Evolutionary conservation across 2,888 invertebrate genomes (phyloP).

Genomic region (Epinotia brunnichana): DNA sequence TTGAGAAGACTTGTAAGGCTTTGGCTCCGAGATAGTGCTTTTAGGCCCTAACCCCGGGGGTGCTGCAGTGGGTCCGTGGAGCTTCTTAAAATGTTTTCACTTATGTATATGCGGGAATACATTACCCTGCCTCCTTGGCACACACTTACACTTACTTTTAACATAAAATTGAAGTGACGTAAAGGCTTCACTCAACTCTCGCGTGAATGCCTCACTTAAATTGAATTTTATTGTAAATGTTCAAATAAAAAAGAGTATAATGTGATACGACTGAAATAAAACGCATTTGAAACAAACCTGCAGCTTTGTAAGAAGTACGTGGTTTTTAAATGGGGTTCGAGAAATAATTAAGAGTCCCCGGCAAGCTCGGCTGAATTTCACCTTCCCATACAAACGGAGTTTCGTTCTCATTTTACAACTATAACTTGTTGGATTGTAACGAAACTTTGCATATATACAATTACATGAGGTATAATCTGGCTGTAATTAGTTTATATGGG

Average conservation of each 20-base stretch:
- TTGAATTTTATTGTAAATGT: constrained; percentile 77
- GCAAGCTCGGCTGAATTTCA: too few relatives aligned
- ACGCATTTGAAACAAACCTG: constrained; percentile 1
- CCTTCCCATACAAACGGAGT: too few relatives aligned
- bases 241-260: constrained; percentile 36
- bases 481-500: too few relatives aligned
- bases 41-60: constrained; percentile 84
- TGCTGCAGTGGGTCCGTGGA: constrained; percentile 82
- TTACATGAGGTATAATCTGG: too few relatives aligned
- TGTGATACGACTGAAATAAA: constrained; percentile 18
- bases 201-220: constrained; percentile 77
- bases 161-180: constrained; percentile 83
- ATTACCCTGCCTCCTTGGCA: constrained; percentile 80
- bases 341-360: background rate
- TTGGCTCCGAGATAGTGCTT: constrained; percentile 84
- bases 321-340: background rate
- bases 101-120: constrained; percentile 83
- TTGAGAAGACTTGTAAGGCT: constrained; percentile 84
- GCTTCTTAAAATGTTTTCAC: constrained; percentile 84
- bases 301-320: background rate
- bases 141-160: constrained; percentile 82
- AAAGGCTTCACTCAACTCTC: constrained; percentile 79
- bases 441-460: too few relatives aligned
- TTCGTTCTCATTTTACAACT: too few relatives aligned
- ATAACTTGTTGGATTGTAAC: too few relatives aligned